Evolutionary conservation across 2,888 invertebrate species (phyloP), one percentile per base, ranked within the genome.

Genomic region (Ceratothoa steindachneri): DNA sequence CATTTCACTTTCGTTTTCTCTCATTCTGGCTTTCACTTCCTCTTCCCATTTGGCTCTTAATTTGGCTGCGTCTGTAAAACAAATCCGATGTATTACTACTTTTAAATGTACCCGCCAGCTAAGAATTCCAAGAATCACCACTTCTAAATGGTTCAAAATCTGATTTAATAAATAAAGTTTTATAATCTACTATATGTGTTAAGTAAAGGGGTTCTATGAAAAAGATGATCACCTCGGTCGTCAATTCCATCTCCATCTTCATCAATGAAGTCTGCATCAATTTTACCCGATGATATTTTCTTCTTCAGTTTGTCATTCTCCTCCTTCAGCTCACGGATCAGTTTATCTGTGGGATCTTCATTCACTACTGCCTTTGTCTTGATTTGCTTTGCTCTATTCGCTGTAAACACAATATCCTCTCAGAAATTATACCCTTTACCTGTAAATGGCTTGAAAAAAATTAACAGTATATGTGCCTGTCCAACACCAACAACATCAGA

Each of bases 311-410:
- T 83, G 24, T 86, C 85, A 81, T 88, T 88, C 81, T 88, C 88
- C 75, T 86, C 87, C 80, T 85, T 85, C 60, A 88, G 83, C 75
- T 88, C 87, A 41, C 87, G 81, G 74, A 88, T 86, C 75, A 87
- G 82, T 73, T 86, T 84, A 67, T 86, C 87, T 0, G 87, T 87
- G 1, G 87, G 86, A 80, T 87, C 86, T 81, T 88, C 87, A 81
- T 88, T 88, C 3, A 88, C 85, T 0, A 84, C 83, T 1, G 87
- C 87, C 69, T 84, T 84, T 5, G 87, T 87, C 81, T 86, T 86
- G 80, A 88, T 87, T 81, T 87, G 86, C 81, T 88, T 87, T 1
- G 88, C 87, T 78, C 88, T 83, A 81, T 88, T 87, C n/a, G 60
- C 60, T 60, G 60, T 60, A 60, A 60, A 24, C 2, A 60, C 27